A percentile compares a stretch with the other conserved stretches of the same genome.
phyloP scores from a whole-genome alignment of 2,113 vertebrate species.

The Dendropsophus ebraccatus region DNA sequence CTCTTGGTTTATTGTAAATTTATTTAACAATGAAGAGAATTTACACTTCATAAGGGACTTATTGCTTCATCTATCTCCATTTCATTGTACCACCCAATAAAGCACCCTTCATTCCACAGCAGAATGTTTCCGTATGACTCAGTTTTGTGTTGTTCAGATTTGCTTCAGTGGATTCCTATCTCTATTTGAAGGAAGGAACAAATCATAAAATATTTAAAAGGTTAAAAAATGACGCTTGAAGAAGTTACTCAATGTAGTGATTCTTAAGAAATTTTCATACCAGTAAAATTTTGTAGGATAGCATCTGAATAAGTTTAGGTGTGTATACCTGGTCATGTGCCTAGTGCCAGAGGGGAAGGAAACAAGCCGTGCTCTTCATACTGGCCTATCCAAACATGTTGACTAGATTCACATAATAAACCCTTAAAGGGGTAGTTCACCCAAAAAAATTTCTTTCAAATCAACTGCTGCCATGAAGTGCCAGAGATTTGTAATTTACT shows the following conservation, averaged over 20 bases:
- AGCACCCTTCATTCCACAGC: neutral
- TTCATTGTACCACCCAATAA: neutral
- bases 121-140: neutral
- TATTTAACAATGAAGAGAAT: constrained; percentile 29
- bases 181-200: too few species aligned
- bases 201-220: neutral
- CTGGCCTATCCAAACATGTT: too few species aligned
- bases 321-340: too few species aligned
- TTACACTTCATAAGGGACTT: constrained; percentile 2
- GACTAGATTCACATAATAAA: too few species aligned
- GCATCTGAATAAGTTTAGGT: too few species aligned
- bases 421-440: too few species aligned
- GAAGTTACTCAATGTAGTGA: neutral
- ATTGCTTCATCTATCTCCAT: constrained; percentile 2
- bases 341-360: too few species aligned
- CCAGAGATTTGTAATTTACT: too few species aligned
- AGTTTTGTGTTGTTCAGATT: neutral
- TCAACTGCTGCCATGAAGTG: too few species aligned
- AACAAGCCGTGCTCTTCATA: too few species aligned
- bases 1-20: constrained; percentile 36
- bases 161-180: neutral
- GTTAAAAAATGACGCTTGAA: neutral
- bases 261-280: neutral
- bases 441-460: too few species aligned
- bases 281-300: too few species aligned